Base-by-base conservation (phyloP, 2,113 vertebrate genomes). In the Grantiella picta region DNA sequence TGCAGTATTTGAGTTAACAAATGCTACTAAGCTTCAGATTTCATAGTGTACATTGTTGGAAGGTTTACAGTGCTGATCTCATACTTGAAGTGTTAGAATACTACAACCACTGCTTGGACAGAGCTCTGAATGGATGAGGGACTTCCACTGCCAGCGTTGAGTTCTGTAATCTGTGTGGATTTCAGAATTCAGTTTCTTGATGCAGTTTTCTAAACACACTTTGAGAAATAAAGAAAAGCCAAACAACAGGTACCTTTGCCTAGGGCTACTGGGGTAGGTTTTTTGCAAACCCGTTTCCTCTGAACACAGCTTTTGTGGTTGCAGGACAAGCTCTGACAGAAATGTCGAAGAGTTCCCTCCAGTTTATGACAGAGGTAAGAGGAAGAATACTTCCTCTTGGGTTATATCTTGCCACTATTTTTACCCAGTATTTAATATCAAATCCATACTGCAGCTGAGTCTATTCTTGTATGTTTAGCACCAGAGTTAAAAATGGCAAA, bases 371-470 rank as follows among this genome's bases (percentile, higher is more conserved):
- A 79, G 85, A 95, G 75, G 72, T 91, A 78, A 78, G 90, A 91
- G 93, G 95, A 96, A 94, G 82, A 80, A 72, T 80, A 16, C 75
- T 93, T 96, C 75, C 86, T 95, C 92, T 80, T 88, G 79, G 54
- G 42, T 91, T 89, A 3, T 89, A 53, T 63, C 56, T 84, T 95
- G 69, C 16, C 38, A 66, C 38, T 83, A 8, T 50, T 89, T 82
- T 83, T 61, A 69, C 23, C 17, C 23, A 47, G 8, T 61, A 66
- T 53, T 95, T 89, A 61, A 35, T 82, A 49, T 20, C 9, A 16
- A 73, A 69, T 40, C 54, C 25, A 5, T 80, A 33, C 20, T 45
- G 25, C 25, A 83, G 23, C 33, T 57, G 59, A 83, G 54, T 65
- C 64, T 77, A 5, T 78, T 71, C 31, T 86, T 21, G 3, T 61